These are phyloP conservation scores for Andrena marginata DNA, from an alignment of 2,888 invertebrate genomes.

Conservation along the genomic window DNA sequence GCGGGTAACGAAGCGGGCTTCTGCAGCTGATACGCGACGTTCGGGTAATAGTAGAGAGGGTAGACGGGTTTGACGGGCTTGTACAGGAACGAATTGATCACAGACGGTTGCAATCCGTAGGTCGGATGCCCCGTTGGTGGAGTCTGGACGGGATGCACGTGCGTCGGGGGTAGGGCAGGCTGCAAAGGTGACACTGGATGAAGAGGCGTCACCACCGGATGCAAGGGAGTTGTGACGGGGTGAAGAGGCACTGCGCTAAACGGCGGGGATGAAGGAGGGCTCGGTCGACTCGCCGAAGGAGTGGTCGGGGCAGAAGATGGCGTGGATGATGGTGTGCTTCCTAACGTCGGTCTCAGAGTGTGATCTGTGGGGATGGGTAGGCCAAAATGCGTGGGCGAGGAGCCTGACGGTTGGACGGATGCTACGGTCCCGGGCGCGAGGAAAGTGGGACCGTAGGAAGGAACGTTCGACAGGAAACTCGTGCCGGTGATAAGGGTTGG, in stretches of 20 bases:
- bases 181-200: conserved; percentile 67
- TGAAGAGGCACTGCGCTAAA: conserved; percentile 48
- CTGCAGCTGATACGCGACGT: conserved; percentile 73
- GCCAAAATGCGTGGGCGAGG: conserved; percentile 80
- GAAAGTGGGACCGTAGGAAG: conserved; percentile 66
- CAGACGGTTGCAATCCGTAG: conserved; percentile 74
- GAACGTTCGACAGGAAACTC: conserved; percentile 66
- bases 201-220: conserved; percentile 65
- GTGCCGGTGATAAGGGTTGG: conserved; percentile 75
- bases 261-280: conserved; percentile 31
- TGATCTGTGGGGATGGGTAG: conserved; percentile 77
- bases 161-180: conserved; percentile 54
- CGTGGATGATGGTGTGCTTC: conserved; percentile 27
- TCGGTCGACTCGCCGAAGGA: conserved; percentile 15
- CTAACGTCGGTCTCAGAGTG: conserved; percentile 60
- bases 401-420: conserved; percentile 64
- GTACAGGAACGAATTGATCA: conserved; percentile 75
- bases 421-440: conserved; percentile 54
- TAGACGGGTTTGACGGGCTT: conserved; percentile 80
- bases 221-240: conserved; percentile 61
- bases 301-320: conserved; percentile 40
- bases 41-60: conserved; percentile 80
- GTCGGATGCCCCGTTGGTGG: conserved; percentile 70
- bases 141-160: conserved; percentile 63
- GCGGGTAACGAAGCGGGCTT: conserved; percentile 70